A percentile compares a stretch with the other conserved stretches of the same genome.
phyloP scores from a whole-genome alignment of 2,888 invertebrate genomes.

The Cremastinae sp. region DNA sequence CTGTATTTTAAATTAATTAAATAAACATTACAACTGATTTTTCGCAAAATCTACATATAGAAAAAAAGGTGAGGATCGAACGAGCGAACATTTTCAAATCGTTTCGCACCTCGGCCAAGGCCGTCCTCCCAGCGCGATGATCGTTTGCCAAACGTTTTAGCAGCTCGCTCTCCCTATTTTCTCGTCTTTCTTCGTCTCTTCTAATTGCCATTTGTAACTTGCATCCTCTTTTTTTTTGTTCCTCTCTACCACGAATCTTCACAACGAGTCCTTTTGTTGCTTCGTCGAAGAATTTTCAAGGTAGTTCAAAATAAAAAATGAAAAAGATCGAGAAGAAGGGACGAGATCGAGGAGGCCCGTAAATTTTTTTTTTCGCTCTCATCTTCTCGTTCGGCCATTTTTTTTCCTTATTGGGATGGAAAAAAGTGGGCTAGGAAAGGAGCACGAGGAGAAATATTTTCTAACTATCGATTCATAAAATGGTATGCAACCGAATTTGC shows the following conservation, averaged over 20 bases:
- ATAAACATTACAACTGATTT: too few species aligned
- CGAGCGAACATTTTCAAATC: conserved; percentile 5
- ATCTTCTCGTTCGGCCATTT: too few species aligned
- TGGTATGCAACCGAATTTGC: conserved; percentile 55
- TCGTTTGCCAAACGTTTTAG: conserved; percentile 48
- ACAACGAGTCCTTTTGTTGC: conserved; percentile 21
- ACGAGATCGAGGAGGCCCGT: background rate
- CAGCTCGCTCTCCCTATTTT: conserved; percentile 15
- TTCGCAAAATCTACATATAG: background rate
- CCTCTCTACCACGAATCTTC: background rate
- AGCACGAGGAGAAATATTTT: conserved; percentile 16
- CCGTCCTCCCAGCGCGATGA: conserved; percentile 5
- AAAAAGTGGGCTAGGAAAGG: conserved; percentile 1
- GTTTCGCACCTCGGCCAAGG: conserved; percentile 42
- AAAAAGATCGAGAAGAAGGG: background rate
- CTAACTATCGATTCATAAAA: conserved; percentile 52
- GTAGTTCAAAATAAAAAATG: background rate
- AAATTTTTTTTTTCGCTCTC: background rate
- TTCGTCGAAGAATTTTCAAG: background rate
- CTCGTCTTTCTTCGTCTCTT: conserved; percentile 9
- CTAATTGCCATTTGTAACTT: conserved; percentile 29
- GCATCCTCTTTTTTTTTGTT: conserved; percentile 1
- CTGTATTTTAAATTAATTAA: too few species aligned
- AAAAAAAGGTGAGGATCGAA: conserved; percentile 7
- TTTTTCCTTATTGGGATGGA: too few species aligned